Percentiles rank a stretch among this genome's conserved stretches.
These are phyloP conservation scores for Smittia sp. DNA, from an alignment of 2,888 invertebrate genomes.

Conservation along the genomic window DNA sequence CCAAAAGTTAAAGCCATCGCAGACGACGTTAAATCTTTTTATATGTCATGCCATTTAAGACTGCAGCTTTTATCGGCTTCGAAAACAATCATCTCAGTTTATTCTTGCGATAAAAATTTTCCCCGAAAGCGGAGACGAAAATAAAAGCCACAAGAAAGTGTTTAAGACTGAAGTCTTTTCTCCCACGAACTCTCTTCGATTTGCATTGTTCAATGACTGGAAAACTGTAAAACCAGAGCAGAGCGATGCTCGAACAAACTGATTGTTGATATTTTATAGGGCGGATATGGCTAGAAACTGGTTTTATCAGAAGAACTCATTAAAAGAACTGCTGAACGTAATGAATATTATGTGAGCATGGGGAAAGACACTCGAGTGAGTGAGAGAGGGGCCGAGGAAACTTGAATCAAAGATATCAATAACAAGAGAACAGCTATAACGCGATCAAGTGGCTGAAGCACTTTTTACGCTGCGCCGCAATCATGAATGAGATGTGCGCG, in stretches of 20 bases:
- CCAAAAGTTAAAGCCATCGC: too few species aligned
- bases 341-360: conserved; percentile 32
- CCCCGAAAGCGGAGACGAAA: not conserved
- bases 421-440: conserved; percentile 38
- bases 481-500: not conserved
- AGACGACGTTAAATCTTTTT: too few species aligned
- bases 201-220: conserved; percentile 38
- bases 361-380: not conserved
- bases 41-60: too few species aligned
- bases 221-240: conserved; percentile 34
- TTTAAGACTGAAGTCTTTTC: not conserved
- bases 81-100: not conserved
- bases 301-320: conserved; percentile 36
- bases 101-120: not conserved
- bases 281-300: conserved; percentile 40
- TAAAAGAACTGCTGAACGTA: conserved; percentile 19
- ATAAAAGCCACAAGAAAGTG: not conserved
- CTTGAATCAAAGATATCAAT: conserved; percentile 36
- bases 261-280: conserved; percentile 36
- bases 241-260: conserved; percentile 33
- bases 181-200: conserved; percentile 37
- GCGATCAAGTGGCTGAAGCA: conserved; percentile 35
- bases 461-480: not conserved
- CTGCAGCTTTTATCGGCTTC: too few species aligned
- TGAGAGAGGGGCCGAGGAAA: not conserved